Percentiles rank a stretch among this genome's conserved stretches.
Evolutionary conservation across 2,888 invertebrate species (phyloP).

Genomic region (Plebejus melissa): DNA sequence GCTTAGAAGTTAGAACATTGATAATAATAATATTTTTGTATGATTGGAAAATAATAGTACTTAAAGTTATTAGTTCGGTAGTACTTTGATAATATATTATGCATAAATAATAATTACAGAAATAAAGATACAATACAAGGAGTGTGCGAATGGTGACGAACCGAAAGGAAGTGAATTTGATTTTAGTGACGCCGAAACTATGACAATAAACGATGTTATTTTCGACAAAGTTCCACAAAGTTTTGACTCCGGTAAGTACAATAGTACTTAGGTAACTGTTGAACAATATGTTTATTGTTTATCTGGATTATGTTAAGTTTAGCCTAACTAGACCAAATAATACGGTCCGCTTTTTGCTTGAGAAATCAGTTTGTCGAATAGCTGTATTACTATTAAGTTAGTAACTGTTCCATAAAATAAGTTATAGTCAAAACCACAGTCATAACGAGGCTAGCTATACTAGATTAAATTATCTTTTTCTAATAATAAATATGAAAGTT

Average conservation of each 20-base stretch:
- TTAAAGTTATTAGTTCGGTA: not conserved
- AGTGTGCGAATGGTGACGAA: not conserved
- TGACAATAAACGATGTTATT: not conserved
- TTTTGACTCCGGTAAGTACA: not conserved
- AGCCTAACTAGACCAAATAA: too few relatives aligned
- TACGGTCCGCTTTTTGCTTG: too few relatives aligned
- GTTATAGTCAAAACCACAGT: too few relatives aligned
- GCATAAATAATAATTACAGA: not conserved
- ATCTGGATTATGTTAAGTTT: too few relatives aligned
- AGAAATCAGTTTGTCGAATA: too few relatives aligned
- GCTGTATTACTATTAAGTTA: too few relatives aligned
- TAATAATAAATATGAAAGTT: too few relatives aligned
- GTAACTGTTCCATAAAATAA: too few relatives aligned
- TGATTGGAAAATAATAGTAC: not conserved
- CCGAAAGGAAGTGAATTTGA: not conserved
- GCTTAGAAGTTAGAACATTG: slow-evolving; percentile 29
- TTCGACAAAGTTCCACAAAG: slow-evolving; percentile 1
- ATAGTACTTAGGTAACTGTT: too few relatives aligned
- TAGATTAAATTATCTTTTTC: too few relatives aligned
- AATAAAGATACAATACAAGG: slow-evolving; percentile 28
- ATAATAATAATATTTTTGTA: not conserved
- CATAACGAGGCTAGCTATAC: too few relatives aligned
- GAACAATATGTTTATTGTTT: too few relatives aligned
- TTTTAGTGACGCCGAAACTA: not conserved
- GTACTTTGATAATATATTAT: not conserved